Evolutionary conservation across 2,113 vertebrate species (phyloP), one percentile per base, ranked within the genome.

Genomic region (Atlantisia rogersi): DNA sequence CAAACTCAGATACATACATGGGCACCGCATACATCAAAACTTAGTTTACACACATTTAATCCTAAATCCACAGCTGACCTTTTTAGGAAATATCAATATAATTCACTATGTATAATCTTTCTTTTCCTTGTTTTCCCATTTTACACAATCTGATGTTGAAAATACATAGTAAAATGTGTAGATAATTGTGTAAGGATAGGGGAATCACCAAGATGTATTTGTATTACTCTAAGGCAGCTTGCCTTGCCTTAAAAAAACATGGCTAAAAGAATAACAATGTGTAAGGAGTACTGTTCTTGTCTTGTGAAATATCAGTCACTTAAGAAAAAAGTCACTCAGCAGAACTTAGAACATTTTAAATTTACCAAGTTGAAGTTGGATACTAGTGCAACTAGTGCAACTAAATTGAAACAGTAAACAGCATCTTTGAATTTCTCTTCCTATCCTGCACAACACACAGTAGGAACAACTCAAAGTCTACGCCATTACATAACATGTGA

Each of bases 181-280:
- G 21, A 44, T 44, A 56, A 37, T 48, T 44, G 82, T 65, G 25
- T 44, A 90, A 82, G 62, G n/a, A 26, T 56, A 18, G 35, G 15
- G 79, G 20, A 9, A 78, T 42, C 0, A 0, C n/a, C 60, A 70
- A 18, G 6, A 16, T 64, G 21, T 15, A 31, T 24, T 0, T 37
- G 16, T 6, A 18, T 50, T 70, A 32, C 9, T 74, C 13, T 37
- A 19, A 67, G 35, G 10, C 8, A 74, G 2, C 19, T 69, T 83
- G 8, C 20, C 4, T 24, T 74, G 35, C 42, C 59, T 65, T 31
- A 39, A 82, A 64, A 76, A 68, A 82, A 60, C 10, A 29, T 42
- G 39, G 79, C 32, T 13, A 74, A 53, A 82, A 79, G 46, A 86
- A 53, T 25, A 58, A 76, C 25, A 71, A 53, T 25, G 35, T 26